Base-by-base conservation (phyloP, 1,140 invertebrate genomes). In the Plectrocnemia conspersa region DNA sequence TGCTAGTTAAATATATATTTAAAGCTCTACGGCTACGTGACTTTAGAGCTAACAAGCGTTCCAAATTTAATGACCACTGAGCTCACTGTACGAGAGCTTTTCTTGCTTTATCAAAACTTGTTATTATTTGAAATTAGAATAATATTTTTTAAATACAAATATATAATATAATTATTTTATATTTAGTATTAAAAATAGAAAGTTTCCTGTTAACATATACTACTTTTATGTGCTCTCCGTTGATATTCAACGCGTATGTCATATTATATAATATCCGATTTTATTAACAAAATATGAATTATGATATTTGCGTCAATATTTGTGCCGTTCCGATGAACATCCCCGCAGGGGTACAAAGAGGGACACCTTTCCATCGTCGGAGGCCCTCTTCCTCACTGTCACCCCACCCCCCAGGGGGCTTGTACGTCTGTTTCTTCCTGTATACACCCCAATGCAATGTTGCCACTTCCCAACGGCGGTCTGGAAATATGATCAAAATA, bases 351-450 rank as follows among this genome's bases (percentile, higher is more conserved):
- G 56, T 53, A 46, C 56, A 40, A 50, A 52, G 23, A 59, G 62
- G 47, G 52, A 63, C 61, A 46, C 25, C 49, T 56, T 58, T 46
- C 63, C 63, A 62, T 46, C 45, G 48, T 41, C 55, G 52, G 40
- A 55, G 42, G 27, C 55, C 56, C 54, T 48, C 58, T 52, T 56
- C 45, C 44, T 54, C 56, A 40, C 44, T 53, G 42, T 50, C 42
- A 27, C 46, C 54, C 48, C 29, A 27, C 35, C 49, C 42, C 42
- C 42, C 24, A 24, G 32, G 44, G 54, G 44, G 15, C 47, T 32
- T 27, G 48, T 50, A 56, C 61, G 61, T 59, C 57, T 60, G 61
- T 63, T 63, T 62, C 58, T 63, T 59, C 52, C 49, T 59, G 54
- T 55, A 35, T 49, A 56, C 57, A 48, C 42, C 47, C 47, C 15